Evolutionary conservation across 2,113 vertebrate species (phyloP), one percentile per base, ranked within the genome.

Genomic region (Zosterops japonicus): DNA sequence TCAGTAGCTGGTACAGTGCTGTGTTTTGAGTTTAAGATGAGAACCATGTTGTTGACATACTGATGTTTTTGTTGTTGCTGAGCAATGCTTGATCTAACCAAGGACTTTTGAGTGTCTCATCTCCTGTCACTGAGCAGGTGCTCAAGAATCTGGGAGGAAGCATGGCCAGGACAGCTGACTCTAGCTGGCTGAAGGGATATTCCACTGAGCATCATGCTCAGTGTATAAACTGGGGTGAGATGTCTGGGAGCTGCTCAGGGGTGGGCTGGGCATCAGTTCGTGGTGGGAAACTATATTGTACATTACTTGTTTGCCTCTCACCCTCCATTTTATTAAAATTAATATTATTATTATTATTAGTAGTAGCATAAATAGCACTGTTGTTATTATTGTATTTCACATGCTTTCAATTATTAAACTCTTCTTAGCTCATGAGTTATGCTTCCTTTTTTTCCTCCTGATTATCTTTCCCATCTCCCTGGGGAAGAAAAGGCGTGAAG

Each of bases 281-380:
- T 36, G 49, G 18, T 35, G 49, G 42, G 63, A 76, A 69, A 76
- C 21, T 42, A 9, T 3, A 55, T 4, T 42, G 35, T 61, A 17
- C 25, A 55, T 19, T 47, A 61, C 14, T 61, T 41, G 7, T 55
- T 76, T 47, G 18, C 36, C 56, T 55, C 22, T 49, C 25, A 25
- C 6, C 47, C 29, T 69, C 17, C 8, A 28, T 55, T 35, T 55
- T 9, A 47, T 41, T 61, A 23, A 49, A 41, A 31, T 35, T 21
- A 25, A 2, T 24, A 36, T 41, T 61, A 87, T 22, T 35, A n/a
- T 3, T 25, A 39, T 0, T n/a, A 57, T 0, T n/a, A 59, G 1
- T 61, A 70, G 4, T 5, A 36, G 4, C 23, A 17, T 9, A 19
- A 42, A 27, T 39, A 74, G 10, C 20, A 42, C 12, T 42, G 9